Evolutionary conservation across 2,888 invertebrate genomes (phyloP).

Genomic region (Agrotis segetum): DNA sequence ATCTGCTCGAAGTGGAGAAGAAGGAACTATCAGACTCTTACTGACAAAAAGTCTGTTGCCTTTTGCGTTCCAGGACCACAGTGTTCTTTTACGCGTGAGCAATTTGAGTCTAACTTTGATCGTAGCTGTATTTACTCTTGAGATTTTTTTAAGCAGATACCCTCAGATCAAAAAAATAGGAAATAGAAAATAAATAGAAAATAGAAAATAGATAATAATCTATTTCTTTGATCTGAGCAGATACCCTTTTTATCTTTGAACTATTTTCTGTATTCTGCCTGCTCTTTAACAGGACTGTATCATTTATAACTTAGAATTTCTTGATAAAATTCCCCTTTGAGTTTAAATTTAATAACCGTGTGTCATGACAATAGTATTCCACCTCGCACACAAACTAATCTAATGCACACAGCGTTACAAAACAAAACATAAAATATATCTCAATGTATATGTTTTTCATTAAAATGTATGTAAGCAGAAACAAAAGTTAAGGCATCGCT

Average conservation of each 20-base stretch:
- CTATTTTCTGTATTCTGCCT: background rate
- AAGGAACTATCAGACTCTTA: too few species aligned
- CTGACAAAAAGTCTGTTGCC: too few species aligned
- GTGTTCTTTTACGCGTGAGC: too few species aligned
- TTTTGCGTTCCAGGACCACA: too few species aligned
- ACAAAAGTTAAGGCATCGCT: constrained; percentile 50
- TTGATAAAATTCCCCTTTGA: background rate
- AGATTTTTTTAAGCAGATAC: background rate
- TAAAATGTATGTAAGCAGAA: constrained; percentile 65
- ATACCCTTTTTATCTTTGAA: too few species aligned
- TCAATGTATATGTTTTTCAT: constrained; percentile 59
- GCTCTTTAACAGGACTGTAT: background rate
- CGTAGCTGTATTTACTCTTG: background rate
- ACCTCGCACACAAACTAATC: constrained; percentile 79
- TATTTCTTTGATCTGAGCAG: too few species aligned
- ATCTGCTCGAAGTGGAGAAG: too few species aligned
- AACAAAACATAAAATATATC: constrained; percentile 77
- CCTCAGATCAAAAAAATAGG: too few species aligned
- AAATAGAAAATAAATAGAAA: too few species aligned
- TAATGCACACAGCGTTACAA: constrained; percentile 85
- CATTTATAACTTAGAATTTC: background rate
- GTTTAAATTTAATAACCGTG: background rate
- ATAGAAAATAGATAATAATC: too few species aligned
- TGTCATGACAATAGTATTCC: constrained; percentile 55
- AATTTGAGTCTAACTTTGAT: background rate